Evolutionary conservation across 2,113 vertebrate genomes (phyloP), one percentile per base, ranked within the genome.

Genomic region (Nothoprocta pentlandii): DNA sequence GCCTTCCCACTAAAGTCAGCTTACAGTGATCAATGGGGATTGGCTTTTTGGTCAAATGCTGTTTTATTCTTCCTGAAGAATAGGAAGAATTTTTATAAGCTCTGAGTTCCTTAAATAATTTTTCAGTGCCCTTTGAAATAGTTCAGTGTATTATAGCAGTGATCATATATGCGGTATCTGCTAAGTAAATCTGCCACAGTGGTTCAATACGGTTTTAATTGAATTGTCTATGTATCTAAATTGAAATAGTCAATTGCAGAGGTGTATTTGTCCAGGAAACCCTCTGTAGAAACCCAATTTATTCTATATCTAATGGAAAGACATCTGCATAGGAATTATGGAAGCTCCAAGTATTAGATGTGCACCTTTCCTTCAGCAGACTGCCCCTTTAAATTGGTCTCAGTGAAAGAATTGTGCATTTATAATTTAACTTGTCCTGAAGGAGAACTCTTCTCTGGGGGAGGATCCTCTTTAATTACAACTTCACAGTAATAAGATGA

Each of bases 401-500:
- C 66, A 4, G 94, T 78, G 86, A 93, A 97, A 97, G 93, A 95
- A 74, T 86, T 79, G 81, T 63, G 59, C 93, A 92, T 97, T 97
- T 97, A 96, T 97, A 97, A 97, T 96, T 96, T 91, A 96, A 90
- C 95, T 95, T 94, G 92, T 97, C 97, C 92, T 94, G 96, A 94
- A 95, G 96, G 96, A 97, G 97, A 96, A 81, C 95, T 95, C 94
- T 96, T 84, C 86, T 83, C 94, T 34, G 96, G 95, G 97, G 97
- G 97, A 97, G 97, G 96, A 93, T 97, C 97, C 95, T 94, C 96
- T 98, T 98, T 97, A 98, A 98, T 97, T 98, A 98, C 97, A 97
- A 96, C 96, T 97, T 97, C 94, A 94, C 96, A 95, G 97, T 97
- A 98, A 98, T 98, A 98, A 97, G 97, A 97, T 98, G 97, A 98